Evolutionary conservation across 2,797 vertebrate species (phyloP).

Genomic region (Pangasius djambal): DNA sequence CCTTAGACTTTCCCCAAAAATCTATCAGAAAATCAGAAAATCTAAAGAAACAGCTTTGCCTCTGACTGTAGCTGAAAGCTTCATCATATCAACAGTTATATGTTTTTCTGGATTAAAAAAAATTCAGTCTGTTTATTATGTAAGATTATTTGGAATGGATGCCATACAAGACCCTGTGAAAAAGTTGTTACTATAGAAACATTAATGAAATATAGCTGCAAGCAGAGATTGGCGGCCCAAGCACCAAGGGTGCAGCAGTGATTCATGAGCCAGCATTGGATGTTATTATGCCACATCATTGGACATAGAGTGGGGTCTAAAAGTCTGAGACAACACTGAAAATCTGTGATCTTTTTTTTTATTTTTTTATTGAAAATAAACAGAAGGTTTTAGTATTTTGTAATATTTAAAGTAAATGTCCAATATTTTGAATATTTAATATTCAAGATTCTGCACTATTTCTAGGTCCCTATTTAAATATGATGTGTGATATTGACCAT

Average conservation of each 20-base stretch:
- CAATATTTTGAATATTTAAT: background rate
- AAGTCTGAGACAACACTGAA: background rate
- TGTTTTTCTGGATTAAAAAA: background rate
- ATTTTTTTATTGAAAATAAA: background rate
- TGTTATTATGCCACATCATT: background rate
- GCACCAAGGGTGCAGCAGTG: background rate
- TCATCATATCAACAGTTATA: background rate
- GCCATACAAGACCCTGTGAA: background rate
- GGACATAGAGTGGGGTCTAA: background rate
- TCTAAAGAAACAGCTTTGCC: background rate
- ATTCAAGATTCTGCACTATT: background rate
- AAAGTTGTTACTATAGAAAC: background rate
- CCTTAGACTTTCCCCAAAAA: background rate
- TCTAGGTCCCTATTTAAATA: background rate
- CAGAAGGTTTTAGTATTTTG: background rate
- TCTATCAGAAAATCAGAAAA: background rate
- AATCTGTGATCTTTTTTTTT: no score
- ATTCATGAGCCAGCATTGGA: background rate
- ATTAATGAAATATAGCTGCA: background rate
- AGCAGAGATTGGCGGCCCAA: background rate
- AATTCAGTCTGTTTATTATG: background rate
- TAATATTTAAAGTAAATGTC: background rate
- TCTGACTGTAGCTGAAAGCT: background rate
- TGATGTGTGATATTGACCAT: background rate
- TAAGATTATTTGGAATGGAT: background rate